Evolutionary conservation across 2,888 invertebrate genomes (phyloP), one percentile per base, ranked within the genome.

Genomic region (Geotrupes spiniger): DNA sequence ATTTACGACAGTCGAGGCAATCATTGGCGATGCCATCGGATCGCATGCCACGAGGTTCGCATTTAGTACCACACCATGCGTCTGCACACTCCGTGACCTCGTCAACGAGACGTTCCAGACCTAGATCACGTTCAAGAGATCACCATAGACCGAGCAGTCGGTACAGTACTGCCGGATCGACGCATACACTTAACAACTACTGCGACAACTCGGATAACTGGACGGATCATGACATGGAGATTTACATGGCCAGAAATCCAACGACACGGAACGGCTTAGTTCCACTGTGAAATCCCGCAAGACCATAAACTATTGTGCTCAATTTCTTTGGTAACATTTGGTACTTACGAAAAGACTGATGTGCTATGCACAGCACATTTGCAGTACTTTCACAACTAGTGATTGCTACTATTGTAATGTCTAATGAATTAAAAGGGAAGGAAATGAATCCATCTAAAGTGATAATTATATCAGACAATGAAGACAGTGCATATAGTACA

Each of bases 151-250:
- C 84, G 64, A 84, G 87, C 68, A 89, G 90, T 75, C 80, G 91
- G 62, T 82, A 81, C 69, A 85, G 85, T 63, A 78, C 86, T 53
- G 87, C 88, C 52, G 90, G 90, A 57, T 90, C 90, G 17, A 85
- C 84, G 37, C 84, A 90, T 62, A 90, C 89, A 36, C 78, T 90
- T 64, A 90, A 85, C 66, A 84, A 89, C 71, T 91, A 90, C 72
- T 89, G 90, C 71, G 92, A 92, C 70, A 92, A 91, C 69, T 87
- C 89, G 41, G 89, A 90, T 72, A 90, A 91, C 71, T 94, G 93
- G 93, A 92, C 93, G 61, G 93, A 93, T 74, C 92, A 93, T 72
- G 93, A 93, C 70, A 92, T 93, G 89, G 93, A 93, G 64, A 92
- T 93, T 65, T 93, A 94, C 74, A 92, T 92, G 86, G 89, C 92